Evolutionary conservation across 2,888 invertebrate genomes (phyloP), one percentile per base, ranked within the genome.

Genomic region (Tachina grossa): DNA sequence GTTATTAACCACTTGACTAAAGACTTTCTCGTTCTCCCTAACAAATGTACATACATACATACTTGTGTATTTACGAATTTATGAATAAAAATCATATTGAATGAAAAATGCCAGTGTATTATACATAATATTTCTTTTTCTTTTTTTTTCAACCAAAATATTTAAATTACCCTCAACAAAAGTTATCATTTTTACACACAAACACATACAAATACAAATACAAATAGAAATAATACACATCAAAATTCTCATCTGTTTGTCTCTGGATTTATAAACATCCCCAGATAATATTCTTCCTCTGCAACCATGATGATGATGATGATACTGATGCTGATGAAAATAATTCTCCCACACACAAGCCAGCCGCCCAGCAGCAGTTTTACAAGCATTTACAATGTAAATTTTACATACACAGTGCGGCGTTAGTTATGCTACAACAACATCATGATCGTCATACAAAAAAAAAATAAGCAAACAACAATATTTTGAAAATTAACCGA

Each of bases 141-240:
- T 22, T 31, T 31, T 0, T 31, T 31, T 31, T 31, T 31, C 31
- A 51, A 31, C 19, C 49, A 66, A 83, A 81, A 75, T 49, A 66
- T 59, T 83, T 83, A 72, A 78, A 83, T 83, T 83, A 72, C 83
- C 83, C 72, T 78, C n/a, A 77, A 83, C 76, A 76, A 66, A 78
- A 78, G 77, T 77, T 66, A 77, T 59, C 65, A 82, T 72, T 65
- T 63, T 53, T 65, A 63, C 39, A 39, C 4, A 16, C 45, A 59
- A 1, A 66, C 9, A 41, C 31, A 68, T 16, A 47, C n/a, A 57
- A 19, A 45, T 11, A 55, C 1, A 51, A 9, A 66, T 31, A 39
- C 19, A 31, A 5, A 41, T 9, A n/a, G n/a, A n/a, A 51, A 16
- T 16, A 10, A 53, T 13, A 19, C 45, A 9, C 8, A 45, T 22